Percentiles rank a stretch among this genome's conserved stretches.
phyloP scores from a whole-genome alignment of 2,113 vertebrate genomes.

The Macaca fascicularis region T2T-MFA8v1.1 NC_088378.1:82488001-82488500 shows the following conservation, averaged over 20 bases:
- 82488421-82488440: not conserved
- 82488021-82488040: slow-evolving; percentile 24
- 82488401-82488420: not conserved
- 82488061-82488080: slow-evolving; percentile 50
- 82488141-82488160: slow-evolving; percentile 47
- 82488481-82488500: not conserved
- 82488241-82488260: not conserved
- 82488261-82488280: not conserved
- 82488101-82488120: slow-evolving; percentile 6
- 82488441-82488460: not conserved
- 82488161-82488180: slow-evolving; percentile 27
- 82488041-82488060: slow-evolving; percentile 54
- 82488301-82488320: not conserved
- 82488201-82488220: not conserved
- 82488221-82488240: not conserved
- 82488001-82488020: not conserved
- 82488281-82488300: not conserved
- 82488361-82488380: not conserved
- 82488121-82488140: slow-evolving; percentile 39
- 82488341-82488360: not conserved
- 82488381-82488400: not conserved
- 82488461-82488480: not conserved
- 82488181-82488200: slow-evolving; percentile 7
- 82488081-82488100: slow-evolving; percentile 45
- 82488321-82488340: not conserved